A percentile compares a stretch with the other conserved stretches of the same genome.
Evolutionary conservation across 1,140 invertebrate species (phyloP).

Genomic region (Drosophila nikananu): DNA sequence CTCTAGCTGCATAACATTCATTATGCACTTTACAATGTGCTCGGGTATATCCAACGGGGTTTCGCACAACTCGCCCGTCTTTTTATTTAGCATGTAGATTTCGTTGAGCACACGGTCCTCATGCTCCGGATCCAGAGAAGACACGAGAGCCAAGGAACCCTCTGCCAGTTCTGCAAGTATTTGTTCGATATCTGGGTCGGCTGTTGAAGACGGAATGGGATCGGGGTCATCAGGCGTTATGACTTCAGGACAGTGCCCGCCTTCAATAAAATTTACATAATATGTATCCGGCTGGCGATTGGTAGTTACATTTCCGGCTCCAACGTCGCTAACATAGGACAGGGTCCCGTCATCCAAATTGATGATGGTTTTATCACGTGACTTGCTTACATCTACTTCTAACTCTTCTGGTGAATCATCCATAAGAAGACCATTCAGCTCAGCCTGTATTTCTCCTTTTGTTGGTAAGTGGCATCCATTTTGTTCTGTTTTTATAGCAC

Average conservation of each 20-base stretch:
- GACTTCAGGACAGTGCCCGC: conserved; percentile 4
- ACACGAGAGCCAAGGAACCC: conserved; percentile 85
- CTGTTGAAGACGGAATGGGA: conserved; percentile 22
- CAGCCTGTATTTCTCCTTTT: conserved; percentile 50
- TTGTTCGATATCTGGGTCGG: conserved; percentile 74
- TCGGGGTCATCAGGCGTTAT: conserved; percentile 18
- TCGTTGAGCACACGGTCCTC: conserved; percentile 82
- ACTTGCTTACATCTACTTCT: conserved; percentile 18
- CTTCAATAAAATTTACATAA: conserved; percentile 46
- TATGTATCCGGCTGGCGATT: conserved; percentile 36
- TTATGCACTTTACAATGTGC: conserved; percentile 84
- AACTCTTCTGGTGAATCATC: conserved; percentile 40
- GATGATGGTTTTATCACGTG: conserved; percentile 40
- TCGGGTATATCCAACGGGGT: conserved; percentile 84
- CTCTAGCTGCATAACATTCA: conserved; percentile 74
- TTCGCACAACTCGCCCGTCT: conserved; percentile 78
- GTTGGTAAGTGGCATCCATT: conserved; percentile 19
- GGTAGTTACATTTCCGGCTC: background rate
- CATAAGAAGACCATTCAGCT: conserved; percentile 57
- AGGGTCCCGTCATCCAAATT: conserved; percentile 51
- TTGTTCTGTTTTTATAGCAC: conserved; percentile 50
- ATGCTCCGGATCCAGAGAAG: conserved; percentile 67
- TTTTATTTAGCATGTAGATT: conserved; percentile 85
- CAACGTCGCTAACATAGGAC: conserved; percentile 43
- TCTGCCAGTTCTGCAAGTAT: conserved; percentile 72